phyloP scores from a whole-genome alignment of 2,888 invertebrate species.

The Campoplex capitator region DNA sequence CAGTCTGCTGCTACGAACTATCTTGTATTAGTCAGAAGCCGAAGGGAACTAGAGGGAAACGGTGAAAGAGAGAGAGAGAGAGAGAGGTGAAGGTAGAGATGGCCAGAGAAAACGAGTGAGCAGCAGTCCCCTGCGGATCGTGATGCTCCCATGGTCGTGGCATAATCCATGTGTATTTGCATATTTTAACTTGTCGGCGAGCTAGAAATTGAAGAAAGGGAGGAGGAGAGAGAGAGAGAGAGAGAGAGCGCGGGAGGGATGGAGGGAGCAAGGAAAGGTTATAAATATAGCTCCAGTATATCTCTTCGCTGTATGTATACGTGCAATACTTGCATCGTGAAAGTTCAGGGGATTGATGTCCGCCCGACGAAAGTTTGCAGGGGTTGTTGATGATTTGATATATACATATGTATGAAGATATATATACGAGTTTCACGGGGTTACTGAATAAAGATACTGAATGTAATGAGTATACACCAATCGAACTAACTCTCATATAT shows the following conservation, averaged over 20 bases:
- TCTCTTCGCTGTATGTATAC: constrained; percentile 1
- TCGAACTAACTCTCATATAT: background rate
- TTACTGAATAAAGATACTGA: background rate
- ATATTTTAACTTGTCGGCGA: constrained; percentile 72
- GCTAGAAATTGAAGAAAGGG: constrained; percentile 22
- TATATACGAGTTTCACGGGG: background rate
- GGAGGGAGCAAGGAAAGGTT: constrained; percentile 1
- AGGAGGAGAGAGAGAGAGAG: background rate
- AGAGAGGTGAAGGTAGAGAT: background rate
- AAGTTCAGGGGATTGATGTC: constrained; percentile 71
- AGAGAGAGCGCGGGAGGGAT: background rate
- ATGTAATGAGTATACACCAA: background rate
- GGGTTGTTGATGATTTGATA: constrained; percentile 40
- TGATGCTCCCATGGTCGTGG: constrained; percentile 57
- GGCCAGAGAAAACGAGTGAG: constrained; percentile 17
- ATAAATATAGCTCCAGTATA: constrained; percentile 26
- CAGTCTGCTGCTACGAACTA: background rate
- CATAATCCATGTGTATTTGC: constrained; percentile 71
- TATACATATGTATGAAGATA: background rate
- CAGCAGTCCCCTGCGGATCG: constrained; percentile 60
- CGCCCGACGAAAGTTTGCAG: background rate
- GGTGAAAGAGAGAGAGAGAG: constrained; percentile 24
- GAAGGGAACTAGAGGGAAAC: constrained; percentile 6
- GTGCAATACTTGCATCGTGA: constrained; percentile 21
- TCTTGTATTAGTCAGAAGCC: background rate